Percentiles rank a stretch among this genome's conserved stretches.
These are phyloP conservation scores for Clarias gariepinus DNA, from an alignment of 2,113 vertebrate genomes.

Conservation along the genomic window DNA sequence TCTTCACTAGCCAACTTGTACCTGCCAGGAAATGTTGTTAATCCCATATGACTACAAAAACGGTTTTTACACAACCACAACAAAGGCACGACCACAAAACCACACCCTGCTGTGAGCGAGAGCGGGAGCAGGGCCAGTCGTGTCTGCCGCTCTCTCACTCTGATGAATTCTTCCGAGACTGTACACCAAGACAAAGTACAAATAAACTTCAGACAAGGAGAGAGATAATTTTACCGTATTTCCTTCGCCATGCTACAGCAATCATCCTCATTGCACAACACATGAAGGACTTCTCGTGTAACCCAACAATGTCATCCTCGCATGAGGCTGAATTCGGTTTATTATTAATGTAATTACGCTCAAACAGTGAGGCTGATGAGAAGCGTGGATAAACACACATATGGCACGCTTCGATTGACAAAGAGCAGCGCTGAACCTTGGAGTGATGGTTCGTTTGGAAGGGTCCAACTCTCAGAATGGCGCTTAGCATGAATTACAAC, in stretches of 20 bases:
- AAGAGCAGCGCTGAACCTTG: constrained; percentile 35
- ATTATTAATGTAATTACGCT: constrained; percentile 52
- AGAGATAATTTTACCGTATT: constrained; percentile 36
- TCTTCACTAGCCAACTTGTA: neutral
- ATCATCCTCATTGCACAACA: constrained; percentile 36
- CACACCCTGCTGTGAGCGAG: neutral
- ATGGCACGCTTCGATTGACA: constrained; percentile 47
- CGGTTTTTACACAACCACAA: constrained; percentile 12
- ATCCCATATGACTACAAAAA: neutral
- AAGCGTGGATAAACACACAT: constrained; percentile 40
- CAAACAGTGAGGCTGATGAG: constrained; percentile 48
- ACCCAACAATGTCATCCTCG: constrained; percentile 33
- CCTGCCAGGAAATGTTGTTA: neutral
- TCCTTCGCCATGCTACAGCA: constrained; percentile 7
- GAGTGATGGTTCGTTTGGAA: constrained; percentile 57
- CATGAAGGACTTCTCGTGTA: constrained; percentile 30
- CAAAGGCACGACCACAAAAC: neutral
- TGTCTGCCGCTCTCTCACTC: neutral
- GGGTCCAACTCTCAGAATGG: constrained; percentile 35
- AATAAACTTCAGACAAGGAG: constrained; percentile 26
- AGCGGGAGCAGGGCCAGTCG: neutral
- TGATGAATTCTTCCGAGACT: constrained; percentile 8
- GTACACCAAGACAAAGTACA: constrained; percentile 25
- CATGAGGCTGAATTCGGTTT: constrained; percentile 45
- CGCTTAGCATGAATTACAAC: constrained; percentile 37